Percentiles rank a stretch among this genome's conserved stretches.
phyloP scores from a whole-genome alignment of 2,113 vertebrate genomes.

The Cynopterus brachyotis region DNA sequence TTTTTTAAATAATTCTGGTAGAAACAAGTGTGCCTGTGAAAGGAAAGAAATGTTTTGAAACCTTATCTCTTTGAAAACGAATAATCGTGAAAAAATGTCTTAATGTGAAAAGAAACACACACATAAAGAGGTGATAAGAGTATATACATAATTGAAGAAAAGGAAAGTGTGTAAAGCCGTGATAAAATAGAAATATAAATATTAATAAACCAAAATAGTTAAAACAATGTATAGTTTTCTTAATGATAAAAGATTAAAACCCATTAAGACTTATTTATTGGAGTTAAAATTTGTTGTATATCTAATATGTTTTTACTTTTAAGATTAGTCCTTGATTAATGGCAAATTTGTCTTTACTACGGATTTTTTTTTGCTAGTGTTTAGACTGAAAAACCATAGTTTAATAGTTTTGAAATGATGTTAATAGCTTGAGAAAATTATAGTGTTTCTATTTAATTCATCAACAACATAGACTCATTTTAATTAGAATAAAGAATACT shows the following conservation, averaged over 20 bases:
- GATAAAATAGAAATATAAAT: constrained; percentile 44
- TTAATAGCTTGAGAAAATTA: constrained; percentile 39
- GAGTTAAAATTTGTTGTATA: neutral
- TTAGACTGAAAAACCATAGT: constrained; percentile 40
- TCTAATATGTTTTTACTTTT: neutral
- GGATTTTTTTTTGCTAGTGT: neutral
- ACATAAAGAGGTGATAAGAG: constrained; percentile 20
- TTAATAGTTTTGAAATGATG: neutral
- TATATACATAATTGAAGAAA: neutral
- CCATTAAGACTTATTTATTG: neutral
- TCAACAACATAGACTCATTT: neutral
- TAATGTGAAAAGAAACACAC: neutral
- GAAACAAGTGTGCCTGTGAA: neutral
- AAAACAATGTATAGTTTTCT: constrained; percentile 41
- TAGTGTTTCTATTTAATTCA: constrained; percentile 48
- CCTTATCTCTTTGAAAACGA: constrained; percentile 42
- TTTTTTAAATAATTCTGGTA: neutral
- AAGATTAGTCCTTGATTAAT: neutral
- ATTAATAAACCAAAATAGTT: neutral
- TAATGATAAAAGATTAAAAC: constrained; percentile 4
- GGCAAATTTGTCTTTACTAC: neutral
- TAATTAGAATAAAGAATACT: constrained; percentile 9
- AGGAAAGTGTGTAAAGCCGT: neutral
- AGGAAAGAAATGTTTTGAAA: constrained; percentile 35
- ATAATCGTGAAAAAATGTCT: neutral